Evolutionary conservation across 37 sponge, comb jelly and placozoan species (phyloP), one percentile per base, ranked within the genome.

Genomic region (Halichondria panicea): DNA sequence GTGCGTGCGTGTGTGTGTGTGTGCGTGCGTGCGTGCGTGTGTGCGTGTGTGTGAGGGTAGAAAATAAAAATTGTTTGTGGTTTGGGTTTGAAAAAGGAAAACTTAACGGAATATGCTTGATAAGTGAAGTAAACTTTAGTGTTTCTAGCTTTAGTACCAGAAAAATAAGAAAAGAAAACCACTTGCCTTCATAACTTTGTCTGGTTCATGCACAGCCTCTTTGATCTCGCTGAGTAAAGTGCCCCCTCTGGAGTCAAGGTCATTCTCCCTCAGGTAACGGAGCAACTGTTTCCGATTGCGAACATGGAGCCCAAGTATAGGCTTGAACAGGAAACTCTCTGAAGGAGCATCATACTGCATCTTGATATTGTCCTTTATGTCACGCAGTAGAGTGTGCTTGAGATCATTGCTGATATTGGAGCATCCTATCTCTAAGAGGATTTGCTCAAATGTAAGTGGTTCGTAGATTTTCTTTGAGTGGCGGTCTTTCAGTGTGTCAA

Each of bases 151-250:
- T n/a, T n/a, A n/a, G n/a, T n/a, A n/a, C n/a, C n/a, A n/a, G n/a
- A n/a, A n/a, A n/a, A n/a, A n/a, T n/a, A n/a, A n/a, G n/a, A n/a
- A n/a, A n/a, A n/a, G n/a, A 35, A 40, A 12, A 41, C 6, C 3
- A 50, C 66, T 37, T 39, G 68, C 90, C 71, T 75, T 69, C 33
- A 90, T 30, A 21, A 66, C 78, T 39, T 67, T 91, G 22, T 91
- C 86, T 48, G 91, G 67, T 8, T 81, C 54, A 27, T 80, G 74
- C 21, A 91, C 34, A 11, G 91, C 83, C 45, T 91, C 91, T 55
- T 13, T 62, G 31, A 91, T 57, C 8, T 85, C 91, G 27, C 68
- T 66, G 74, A 85, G 66, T 0, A 27, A 42, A 31, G 85, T 71
- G 3, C 91, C 91, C 15, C 91, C 91, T n/a, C 81, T 55, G 5